Evolutionary conservation across 2,797 vertebrate genomes (phyloP), one percentile per base, ranked within the genome.

Genomic region (Siniperca undulata): DNA sequence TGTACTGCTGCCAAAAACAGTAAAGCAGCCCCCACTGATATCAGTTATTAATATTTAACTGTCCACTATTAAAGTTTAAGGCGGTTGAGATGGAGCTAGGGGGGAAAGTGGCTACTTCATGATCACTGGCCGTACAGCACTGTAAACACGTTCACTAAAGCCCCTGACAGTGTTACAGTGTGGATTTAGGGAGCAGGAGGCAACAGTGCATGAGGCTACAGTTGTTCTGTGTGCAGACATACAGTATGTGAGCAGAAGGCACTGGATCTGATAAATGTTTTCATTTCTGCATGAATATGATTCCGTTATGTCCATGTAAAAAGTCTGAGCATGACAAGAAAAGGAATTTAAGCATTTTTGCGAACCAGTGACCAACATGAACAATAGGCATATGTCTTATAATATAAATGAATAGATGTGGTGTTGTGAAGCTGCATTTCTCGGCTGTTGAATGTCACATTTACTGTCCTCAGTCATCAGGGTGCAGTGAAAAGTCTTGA

Each of bases 1-100:
- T 95, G 94, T 91, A 93, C 89, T 77, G 70, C 82, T 84, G 95
- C 95, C 95, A 96, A 94, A 95, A 94, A 93, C 95, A 91, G 92
- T 95, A 93, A 95, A 94, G 86, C 89, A 91, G 91, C 91, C 93
- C 92, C 91, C 88, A 87, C 92, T 94, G 94, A 95, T 95, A 94
- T 92, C 90, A 94, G 92, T 95, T 96, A 96, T 96, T 95, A 95
- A 96, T 96, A 95, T 95, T 96, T 96, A 95, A 96, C 93, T 90
- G 93, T 90, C 92, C 88, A 82, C 92, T 92, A 93, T 95, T 94
- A 95, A 94, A 95, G 88, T 94, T 95, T 95, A 94, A 94, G 93
- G 94, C 64, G 83, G 91, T 85, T 87, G 88, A 93, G 93, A 93
- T 93, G 86, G 90, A 91, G 88, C 86, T 78, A 80, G 84, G 84